Base-by-base conservation (phyloP, 2,888 invertebrate genomes). In the Chaitophorus viminalis region DNA sequence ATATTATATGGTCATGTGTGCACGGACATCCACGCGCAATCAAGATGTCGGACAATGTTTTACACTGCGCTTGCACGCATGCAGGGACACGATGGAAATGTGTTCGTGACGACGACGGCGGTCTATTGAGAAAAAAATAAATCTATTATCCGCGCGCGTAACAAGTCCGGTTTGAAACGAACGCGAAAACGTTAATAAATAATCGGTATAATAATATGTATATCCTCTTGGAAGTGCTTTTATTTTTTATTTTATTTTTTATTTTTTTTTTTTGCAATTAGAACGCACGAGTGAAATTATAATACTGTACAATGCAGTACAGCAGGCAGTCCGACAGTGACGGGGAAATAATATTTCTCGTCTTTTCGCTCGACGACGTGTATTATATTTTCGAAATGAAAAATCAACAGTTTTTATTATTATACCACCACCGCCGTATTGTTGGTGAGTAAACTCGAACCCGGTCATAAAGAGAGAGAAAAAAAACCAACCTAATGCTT, bases 371-470 rank as follows among this genome's bases (percentile, higher is more conserved):
- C 36, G 36, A 14, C 36, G 36, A 14, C 33, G 33, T n/a, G 65
- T 11, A 81, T 68, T 81, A 39, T 81, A 39, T 65, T 68, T 65
- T 78, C 25, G 11, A 81, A 68, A 81, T 46, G 81, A 81, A 81
- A 81, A 81, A 46, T 68, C 68, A 81, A 81, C 81, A 46, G 21
- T 81, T 81, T 81, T 81, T 81, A 81, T 68, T 68, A 68, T 60
- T 39, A 39, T 17, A 36, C 65, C 17, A 18, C 79, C 11, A 14
- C 52, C 5, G 21, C 25, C 29, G 31, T 81, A 68, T 68, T 81
- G 68, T 81, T 68, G n/a, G n/a, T n/a, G 68, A 81, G 29, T 81
- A 39, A 81, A 39, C 68, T 68, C 65, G 65, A 81, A 81, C 39
- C 68, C 11, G 29, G 8, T 79, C 25, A 39, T 14, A 29, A 81